phyloP scores from a whole-genome alignment of 2,888 invertebrate species.

The Pseudoips prasinana region DNA sequence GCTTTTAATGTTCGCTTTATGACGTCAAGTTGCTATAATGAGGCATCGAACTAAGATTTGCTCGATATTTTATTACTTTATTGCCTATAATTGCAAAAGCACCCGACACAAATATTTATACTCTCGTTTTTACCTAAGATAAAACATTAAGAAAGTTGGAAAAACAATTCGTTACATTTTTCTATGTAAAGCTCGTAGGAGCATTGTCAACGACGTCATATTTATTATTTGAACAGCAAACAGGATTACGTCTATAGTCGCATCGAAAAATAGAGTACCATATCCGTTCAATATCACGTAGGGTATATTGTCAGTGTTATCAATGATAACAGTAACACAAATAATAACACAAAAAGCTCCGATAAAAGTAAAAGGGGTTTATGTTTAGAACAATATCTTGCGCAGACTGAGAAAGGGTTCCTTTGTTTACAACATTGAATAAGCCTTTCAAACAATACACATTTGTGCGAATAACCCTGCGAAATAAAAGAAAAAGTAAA shows the following conservation, averaged over 20 bases:
- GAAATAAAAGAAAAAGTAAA: constrained; percentile 64
- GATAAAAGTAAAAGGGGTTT: constrained; percentile 33
- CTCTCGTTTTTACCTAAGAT: constrained; percentile 12
- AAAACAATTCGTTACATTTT: too few relatives aligned
- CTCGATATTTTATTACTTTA: constrained; percentile 13
- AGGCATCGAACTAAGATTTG: constrained; percentile 8
- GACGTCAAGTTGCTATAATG: constrained; percentile 23
- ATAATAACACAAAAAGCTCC: constrained; percentile 2
- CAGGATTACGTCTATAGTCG: too few relatives aligned
- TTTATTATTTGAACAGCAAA: too few relatives aligned
- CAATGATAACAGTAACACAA: constrained; percentile 13
- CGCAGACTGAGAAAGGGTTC: constrained; percentile 47
- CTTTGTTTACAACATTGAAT: constrained; percentile 45
- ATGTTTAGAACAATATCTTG: constrained; percentile 25
- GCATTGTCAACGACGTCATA: too few relatives aligned
- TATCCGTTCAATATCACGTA: too few relatives aligned
- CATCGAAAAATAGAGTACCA: too few relatives aligned
- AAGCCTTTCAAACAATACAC: constrained; percentile 51
- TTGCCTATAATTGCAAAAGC: constrained; percentile 6
- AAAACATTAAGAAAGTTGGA: too few relatives aligned
- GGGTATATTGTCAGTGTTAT: not conserved
- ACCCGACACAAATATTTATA: constrained; percentile 8
- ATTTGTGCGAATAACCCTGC: constrained; percentile 52
- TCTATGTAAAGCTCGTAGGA: too few relatives aligned
- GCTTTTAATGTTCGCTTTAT: constrained; percentile 48